Base-by-base conservation (phyloP, 2,113 vertebrate species). In the Vanacampus margaritifer region DNA sequence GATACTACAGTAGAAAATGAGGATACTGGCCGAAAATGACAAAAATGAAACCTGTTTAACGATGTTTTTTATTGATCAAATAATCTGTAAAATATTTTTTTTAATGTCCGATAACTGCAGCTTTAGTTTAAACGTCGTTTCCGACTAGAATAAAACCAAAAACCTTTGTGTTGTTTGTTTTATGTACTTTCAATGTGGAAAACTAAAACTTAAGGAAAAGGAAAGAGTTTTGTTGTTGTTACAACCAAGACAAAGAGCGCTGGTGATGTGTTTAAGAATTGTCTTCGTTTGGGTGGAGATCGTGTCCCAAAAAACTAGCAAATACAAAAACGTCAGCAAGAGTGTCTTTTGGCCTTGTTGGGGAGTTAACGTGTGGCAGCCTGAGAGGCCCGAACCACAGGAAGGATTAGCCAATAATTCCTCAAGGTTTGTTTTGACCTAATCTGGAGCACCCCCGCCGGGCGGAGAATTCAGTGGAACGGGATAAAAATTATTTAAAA, bases 351-450 rank as follows among this genome's bases (percentile, higher is more conserved):
- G 45, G 48, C 63, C 19, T 53, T 24, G 11, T 11, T 9, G 0
- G 13, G 28, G 35, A 0, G n/a, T 43, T 37, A 41, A 56, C 12
- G 50, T 28, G 4, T 41, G 64, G 23, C 56, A 65, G 60, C 61
- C 23, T 41, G 59, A 73, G 79, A 77, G 28, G 19, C 59, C 39
- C 37, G 3, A 43, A 67, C 53, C 24, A 28, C 24, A 28, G 26
- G 57, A 2, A 0, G 63, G 67, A 74, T 74, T 78, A 64, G 46
- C 39, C 19, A 68, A 71, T 76, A 71, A 81, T 64, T 81, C 1
- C 37, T 48, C 2, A 13, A 28, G 21, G 6, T 79, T 78, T 81
- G 67, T 61, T 59, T 78, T 64, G 41, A 84, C 57, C 60, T 71
- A 41, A 71, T 76, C 45, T 75, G 53, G 65, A 68, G 69, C 37